phyloP scores from a whole-genome alignment of 2,888 invertebrate species.

The Tenodera sinensis region DNA sequence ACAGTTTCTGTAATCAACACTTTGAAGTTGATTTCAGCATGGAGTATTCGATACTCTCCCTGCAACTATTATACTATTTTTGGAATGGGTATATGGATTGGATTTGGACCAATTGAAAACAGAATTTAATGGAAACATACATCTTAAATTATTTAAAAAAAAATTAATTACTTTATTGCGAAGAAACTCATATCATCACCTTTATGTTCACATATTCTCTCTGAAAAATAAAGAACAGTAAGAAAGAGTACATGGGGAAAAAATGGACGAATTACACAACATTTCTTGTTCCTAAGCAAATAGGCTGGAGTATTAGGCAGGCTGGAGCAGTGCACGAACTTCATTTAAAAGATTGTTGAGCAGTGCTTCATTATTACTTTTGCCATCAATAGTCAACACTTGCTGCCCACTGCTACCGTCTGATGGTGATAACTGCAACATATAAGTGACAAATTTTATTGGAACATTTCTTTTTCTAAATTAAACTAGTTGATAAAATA shows the following conservation, averaged over 20 bases:
- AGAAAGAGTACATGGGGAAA: neutral
- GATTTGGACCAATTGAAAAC: too few species aligned
- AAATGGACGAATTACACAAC: neutral
- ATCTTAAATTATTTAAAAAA: neutral
- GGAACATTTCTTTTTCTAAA: neutral
- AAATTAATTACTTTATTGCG: neutral
- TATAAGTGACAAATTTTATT: neutral
- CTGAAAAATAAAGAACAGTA: neutral
- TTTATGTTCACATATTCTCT: neutral
- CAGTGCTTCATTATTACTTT: slow-evolving; percentile 33
- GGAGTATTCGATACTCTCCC: too few species aligned
- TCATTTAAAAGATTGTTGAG: slow-evolving; percentile 19
- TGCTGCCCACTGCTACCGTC: slow-evolving; percentile 11
- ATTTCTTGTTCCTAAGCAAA: neutral
- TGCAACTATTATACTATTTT: too few species aligned
- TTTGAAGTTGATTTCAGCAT: too few species aligned
- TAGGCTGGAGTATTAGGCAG: neutral
- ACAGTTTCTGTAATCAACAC: too few species aligned
- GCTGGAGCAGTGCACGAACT: slow-evolving; percentile 12
- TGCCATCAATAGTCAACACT: slow-evolving; percentile 35
- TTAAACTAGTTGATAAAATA: neutral
- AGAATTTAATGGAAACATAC: neutral
- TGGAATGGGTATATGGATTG: too few species aligned
- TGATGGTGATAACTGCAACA: neutral
- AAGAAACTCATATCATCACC: neutral